Evolutionary conservation across 2,797 vertebrate species (phyloP).

Genomic region (Acridotheres tristis): DNA sequence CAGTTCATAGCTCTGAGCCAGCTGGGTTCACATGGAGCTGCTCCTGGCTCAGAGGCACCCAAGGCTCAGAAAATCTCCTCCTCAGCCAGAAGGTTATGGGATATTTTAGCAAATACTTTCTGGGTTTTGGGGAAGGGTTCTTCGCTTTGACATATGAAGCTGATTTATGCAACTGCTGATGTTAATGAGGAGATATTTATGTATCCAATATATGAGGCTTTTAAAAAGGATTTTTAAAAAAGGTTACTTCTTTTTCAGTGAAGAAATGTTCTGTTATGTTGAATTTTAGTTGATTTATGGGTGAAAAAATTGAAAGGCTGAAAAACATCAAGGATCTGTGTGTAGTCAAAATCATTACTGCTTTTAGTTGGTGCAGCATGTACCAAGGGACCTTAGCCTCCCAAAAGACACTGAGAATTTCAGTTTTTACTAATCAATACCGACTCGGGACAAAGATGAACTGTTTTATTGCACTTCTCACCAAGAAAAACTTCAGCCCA

Average conservation of each 20-base stretch:
- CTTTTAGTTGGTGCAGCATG: background rate
- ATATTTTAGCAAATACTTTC: background rate
- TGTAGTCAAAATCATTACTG: background rate
- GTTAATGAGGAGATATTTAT: background rate
- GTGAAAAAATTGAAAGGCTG: background rate
- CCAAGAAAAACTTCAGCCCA: background rate
- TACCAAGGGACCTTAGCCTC: background rate
- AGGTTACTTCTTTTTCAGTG: background rate
- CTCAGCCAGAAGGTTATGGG: background rate
- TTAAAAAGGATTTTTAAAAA: accelerated
- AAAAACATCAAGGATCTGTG: background rate
- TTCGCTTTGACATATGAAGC: background rate
- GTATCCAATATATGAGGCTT: background rate
- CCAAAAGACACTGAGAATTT: background rate
- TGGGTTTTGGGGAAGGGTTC: background rate
- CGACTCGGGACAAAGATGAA: background rate
- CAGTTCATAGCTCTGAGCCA: background rate
- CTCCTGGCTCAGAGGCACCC: background rate
- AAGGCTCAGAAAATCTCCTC: background rate
- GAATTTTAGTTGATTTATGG: background rate
- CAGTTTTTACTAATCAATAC: background rate
- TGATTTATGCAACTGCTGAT: background rate
- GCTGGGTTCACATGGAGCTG: background rate
- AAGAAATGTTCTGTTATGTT: background rate
- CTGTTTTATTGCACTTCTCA: background rate